Conservation (phyloP, 2,113 vertebrate species). For the Anser cygnoides region DNA sequence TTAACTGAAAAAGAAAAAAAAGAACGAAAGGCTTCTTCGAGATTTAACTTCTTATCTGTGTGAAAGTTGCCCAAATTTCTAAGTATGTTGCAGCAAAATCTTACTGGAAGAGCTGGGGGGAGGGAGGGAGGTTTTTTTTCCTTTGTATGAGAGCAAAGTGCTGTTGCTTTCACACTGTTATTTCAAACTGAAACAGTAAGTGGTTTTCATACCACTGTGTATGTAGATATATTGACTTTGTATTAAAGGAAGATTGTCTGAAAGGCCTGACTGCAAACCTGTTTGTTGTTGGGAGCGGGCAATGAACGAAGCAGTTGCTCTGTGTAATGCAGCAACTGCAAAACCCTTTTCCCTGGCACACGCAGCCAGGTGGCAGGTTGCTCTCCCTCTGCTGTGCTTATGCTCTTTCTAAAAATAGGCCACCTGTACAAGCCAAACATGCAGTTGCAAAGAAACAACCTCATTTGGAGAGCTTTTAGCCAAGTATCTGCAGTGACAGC, state of each 20-base stretch:
- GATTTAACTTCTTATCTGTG: conserved; percentile 62
- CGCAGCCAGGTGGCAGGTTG: background rate
- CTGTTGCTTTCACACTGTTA: conserved; percentile 91
- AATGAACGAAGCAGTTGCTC: accelerated
- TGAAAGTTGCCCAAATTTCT: conserved; percentile 69
- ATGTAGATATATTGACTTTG: conserved; percentile 99
- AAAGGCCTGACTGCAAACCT: conserved; percentile 41
- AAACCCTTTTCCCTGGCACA: accelerated
- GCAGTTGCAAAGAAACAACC: accelerated
- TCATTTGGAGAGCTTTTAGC: accelerated
- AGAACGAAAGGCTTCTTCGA: conserved; percentile 29
- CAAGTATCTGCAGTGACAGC: accelerated
- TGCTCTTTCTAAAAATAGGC: background rate
- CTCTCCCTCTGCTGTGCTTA: background rate
- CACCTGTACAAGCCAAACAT: accelerated
- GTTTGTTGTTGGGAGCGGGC: background rate
- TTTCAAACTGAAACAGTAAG: conserved; percentile 90
- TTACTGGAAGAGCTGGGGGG: conserved; percentile 27
- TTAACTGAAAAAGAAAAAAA: background rate
- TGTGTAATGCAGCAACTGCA: accelerated
- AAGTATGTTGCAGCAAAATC: conserved; percentile 50
- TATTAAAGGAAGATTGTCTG: conserved; percentile 99
- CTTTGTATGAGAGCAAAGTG: conserved; percentile 87
- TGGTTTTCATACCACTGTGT: conserved; percentile 93
- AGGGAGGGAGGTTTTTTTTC: background rate